phyloP scores from a whole-genome alignment of 37 sponge, comb jelly and placozoan species.

The Theonella swinhoei region DNA sequence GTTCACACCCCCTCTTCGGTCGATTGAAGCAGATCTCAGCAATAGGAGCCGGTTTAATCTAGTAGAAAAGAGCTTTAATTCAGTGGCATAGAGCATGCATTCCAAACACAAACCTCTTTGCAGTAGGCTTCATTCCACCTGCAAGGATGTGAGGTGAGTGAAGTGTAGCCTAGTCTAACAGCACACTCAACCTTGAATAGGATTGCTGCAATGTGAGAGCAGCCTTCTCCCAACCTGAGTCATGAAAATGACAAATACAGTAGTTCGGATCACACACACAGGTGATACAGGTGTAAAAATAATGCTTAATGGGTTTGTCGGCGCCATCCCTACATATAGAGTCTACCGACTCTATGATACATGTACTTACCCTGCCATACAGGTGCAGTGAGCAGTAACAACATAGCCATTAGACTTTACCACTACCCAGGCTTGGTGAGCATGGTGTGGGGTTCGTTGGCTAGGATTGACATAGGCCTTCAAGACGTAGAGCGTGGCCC shows the following conservation, averaged over 20 bases:
- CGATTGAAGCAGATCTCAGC: neutral
- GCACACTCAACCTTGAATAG: conserved; percentile 4
- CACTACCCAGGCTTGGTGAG: conserved; percentile 12
- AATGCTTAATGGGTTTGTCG: neutral
- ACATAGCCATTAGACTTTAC: neutral
- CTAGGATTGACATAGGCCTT: neutral
- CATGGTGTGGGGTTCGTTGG: neutral
- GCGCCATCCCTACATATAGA: too few species aligned
- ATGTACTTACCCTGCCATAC: conserved; percentile 18
- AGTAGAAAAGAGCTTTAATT: too few species aligned
- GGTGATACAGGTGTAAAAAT: neutral
- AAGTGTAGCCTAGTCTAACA: neutral
- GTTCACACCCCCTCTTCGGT: neutral
- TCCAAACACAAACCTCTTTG: neutral
- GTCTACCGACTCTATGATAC: too few species aligned
- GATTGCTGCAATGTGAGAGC: conserved; percentile 12
- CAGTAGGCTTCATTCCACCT: conserved; percentile 1
- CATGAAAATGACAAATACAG: neutral
- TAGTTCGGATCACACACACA: too few species aligned
- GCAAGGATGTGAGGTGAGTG: conserved; percentile 1
- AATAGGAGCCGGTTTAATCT: neutral
- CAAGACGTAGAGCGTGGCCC: too few species aligned
- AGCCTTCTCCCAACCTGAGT: neutral
- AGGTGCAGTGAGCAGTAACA: conserved; percentile 18
- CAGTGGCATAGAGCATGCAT: neutral